These are phyloP conservation scores for Alloscopus bannaensis DNA, from an alignment of 2,888 invertebrate species.

Conservation along the genomic window DNA sequence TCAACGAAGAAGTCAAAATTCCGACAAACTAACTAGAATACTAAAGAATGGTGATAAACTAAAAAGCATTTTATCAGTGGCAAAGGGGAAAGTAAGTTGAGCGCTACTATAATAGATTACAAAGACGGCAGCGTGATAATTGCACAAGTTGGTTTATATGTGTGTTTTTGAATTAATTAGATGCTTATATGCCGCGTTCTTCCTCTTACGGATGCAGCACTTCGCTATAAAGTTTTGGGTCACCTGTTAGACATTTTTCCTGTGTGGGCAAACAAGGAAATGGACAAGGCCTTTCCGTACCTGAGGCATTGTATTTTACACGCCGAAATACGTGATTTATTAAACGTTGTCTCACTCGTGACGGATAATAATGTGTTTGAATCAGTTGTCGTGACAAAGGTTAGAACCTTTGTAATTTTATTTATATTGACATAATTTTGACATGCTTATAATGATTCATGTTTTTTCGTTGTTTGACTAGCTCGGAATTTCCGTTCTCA, in stretches of 20 bases:
- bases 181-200: slow-evolving; percentile 70
- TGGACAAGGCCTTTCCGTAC: slow-evolving; percentile 68
- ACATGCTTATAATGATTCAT: background rate
- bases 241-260: slow-evolving; percentile 65
- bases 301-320: slow-evolving; percentile 67
- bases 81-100: slow-evolving; percentile 86
- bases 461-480: slow-evolving; percentile 24
- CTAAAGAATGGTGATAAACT: slow-evolving; percentile 79
- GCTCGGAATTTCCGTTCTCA: slow-evolving; percentile 65
- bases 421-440: background rate
- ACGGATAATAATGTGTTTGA: slow-evolving; percentile 53
- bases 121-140: background rate
- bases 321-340: slow-evolving; percentile 59
- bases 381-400: slow-evolving; percentile 45
- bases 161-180: slow-evolving; percentile 42
- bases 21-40: slow-evolving; percentile 60
- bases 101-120: background rate
- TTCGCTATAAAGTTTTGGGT: slow-evolving; percentile 62
- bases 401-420: slow-evolving; percentile 3
- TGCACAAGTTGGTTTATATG: background rate
- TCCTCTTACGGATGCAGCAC: slow-evolving; percentile 67
- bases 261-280: slow-evolving; percentile 63
- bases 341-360: slow-evolving; percentile 42
- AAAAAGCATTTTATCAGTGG: slow-evolving; percentile 83
- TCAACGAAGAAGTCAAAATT: slow-evolving; percentile 49